Percentiles rank a stretch among this genome's conserved stretches.
phyloP scores from a whole-genome alignment of 2,113 vertebrate genomes.

The Rhinolophus sinicus region DNA sequence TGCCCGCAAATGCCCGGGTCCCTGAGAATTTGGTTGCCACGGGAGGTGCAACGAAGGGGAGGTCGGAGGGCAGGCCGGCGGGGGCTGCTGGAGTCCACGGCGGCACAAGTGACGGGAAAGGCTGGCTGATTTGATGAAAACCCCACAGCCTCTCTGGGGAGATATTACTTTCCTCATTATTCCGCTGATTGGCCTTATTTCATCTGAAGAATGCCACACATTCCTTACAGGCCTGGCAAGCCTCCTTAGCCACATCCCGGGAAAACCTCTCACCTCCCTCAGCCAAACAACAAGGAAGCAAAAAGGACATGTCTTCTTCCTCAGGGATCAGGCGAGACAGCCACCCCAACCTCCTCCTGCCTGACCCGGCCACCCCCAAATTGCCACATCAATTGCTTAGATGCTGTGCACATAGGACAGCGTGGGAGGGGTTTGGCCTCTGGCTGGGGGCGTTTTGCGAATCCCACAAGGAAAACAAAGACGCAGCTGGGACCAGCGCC shows the following conservation, averaged over 20 bases:
- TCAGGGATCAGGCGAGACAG: slow-evolving; percentile 69
- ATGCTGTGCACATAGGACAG: neutral
- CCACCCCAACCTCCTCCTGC: neutral
- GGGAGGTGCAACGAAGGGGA: slow-evolving; percentile 83
- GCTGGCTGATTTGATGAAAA: slow-evolving; percentile 94
- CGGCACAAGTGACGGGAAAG: slow-evolving; percentile 90
- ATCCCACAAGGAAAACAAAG: slow-evolving; percentile 79
- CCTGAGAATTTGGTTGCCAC: slow-evolving; percentile 82
- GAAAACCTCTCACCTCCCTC: slow-evolving; percentile 85
- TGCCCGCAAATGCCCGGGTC: slow-evolving; percentile 72
- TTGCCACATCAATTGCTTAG: slow-evolving; percentile 24
- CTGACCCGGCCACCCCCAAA: neutral
- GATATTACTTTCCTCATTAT: slow-evolving; percentile 96
- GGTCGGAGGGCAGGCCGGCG: slow-evolving; percentile 80
- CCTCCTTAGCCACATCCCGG: slow-evolving; percentile 87
- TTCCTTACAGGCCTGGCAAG: slow-evolving; percentile 87
- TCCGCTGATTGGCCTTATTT: slow-evolving; percentile 95
- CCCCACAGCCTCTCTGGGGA: slow-evolving; percentile 93
- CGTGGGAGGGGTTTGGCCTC: slow-evolving; percentile 43
- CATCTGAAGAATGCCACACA: slow-evolving; percentile 90
- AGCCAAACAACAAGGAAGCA: slow-evolving; percentile 87
- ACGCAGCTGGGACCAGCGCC: slow-evolving; percentile 58
- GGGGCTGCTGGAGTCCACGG: slow-evolving; percentile 75
- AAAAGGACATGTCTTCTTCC: slow-evolving; percentile 83
- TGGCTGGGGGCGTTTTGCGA: slow-evolving; percentile 55